These are phyloP conservation scores for Papilio xuthus DNA, from an alignment of 1,140 invertebrate species.

Conservation along the genomic window DNA sequence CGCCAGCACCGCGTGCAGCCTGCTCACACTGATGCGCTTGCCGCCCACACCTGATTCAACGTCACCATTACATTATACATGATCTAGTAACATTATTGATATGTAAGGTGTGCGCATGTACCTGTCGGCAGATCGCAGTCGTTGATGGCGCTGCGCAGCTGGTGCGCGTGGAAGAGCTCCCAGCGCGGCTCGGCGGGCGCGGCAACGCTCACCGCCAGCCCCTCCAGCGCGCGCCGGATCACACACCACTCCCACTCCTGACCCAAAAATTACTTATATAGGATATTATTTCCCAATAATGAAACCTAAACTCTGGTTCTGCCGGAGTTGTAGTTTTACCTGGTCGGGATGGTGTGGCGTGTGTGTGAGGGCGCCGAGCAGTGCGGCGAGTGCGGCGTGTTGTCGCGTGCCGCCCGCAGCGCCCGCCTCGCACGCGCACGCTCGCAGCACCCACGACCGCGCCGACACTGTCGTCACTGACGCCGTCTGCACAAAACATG, in stretches of 20 bases:
- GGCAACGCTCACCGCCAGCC: conserved; percentile 61
- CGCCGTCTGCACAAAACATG: conserved; percentile 51
- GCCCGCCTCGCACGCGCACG: conserved; percentile 69
- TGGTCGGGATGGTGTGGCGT: conserved; percentile 45
- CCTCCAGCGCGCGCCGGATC: conserved; percentile 65
- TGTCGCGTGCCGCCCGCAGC: conserved; percentile 58
- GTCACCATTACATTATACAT: neutral
- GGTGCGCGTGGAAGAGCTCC: conserved; percentile 74
- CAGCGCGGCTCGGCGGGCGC: conserved; percentile 67
- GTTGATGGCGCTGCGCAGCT: conserved; percentile 66
- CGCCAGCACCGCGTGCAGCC: conserved; percentile 70
- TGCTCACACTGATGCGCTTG: conserved; percentile 69
- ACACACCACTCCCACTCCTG: conserved; percentile 75
- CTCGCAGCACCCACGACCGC: conserved; percentile 71
- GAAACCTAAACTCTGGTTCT: neutral
- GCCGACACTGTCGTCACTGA: conserved; percentile 56
- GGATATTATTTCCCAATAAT: neutral
- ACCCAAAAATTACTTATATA: neutral
- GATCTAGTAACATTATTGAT: neutral
- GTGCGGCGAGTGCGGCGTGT: conserved; percentile 59
- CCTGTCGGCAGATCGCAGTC: conserved; percentile 65
- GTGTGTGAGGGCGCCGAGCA: conserved; percentile 55
- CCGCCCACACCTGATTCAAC: conserved; percentile 55
- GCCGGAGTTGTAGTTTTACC: conserved; percentile 36
- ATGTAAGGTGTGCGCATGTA: conserved; percentile 1